These are phyloP conservation scores for Heliocidaris tuberculata DNA, from an alignment of 35 echinoderm and acorn worm species.

Conservation along the genomic window DNA sequence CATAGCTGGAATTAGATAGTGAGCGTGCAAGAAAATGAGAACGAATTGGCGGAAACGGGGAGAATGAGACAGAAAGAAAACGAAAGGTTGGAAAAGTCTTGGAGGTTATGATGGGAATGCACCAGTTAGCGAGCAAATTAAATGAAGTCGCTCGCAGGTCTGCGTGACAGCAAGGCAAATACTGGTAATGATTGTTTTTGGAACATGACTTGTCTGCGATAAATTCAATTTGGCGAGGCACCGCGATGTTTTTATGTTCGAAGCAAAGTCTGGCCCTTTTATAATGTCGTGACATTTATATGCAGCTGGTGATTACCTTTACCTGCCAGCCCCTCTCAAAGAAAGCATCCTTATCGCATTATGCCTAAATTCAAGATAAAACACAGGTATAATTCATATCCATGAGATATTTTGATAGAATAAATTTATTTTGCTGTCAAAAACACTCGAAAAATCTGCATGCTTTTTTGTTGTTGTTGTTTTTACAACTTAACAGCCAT, in stretches of 20 bases:
- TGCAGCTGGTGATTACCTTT: neutral
- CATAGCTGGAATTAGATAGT: neutral
- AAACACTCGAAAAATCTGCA: too few relatives aligned
- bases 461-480: too few relatives aligned
- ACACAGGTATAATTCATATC: neutral
- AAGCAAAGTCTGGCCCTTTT: neutral
- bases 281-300: neutral
- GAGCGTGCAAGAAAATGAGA: neutral
- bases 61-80: neutral
- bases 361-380: neutral
- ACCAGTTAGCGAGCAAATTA: neutral
- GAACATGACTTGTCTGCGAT: neutral
- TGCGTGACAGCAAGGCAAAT: neutral
- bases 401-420: neutral
- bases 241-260: neutral
- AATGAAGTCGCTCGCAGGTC: neutral
- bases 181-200: neutral
- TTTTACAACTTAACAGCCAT: too few relatives aligned
- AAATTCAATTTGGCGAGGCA: conserved; percentile 11
- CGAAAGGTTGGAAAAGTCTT: neutral
- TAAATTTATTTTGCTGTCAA: neutral
- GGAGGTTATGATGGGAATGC: neutral
- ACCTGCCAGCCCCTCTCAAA: neutral
- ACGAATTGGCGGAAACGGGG: neutral
- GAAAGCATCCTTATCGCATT: neutral